phyloP scores from a whole-genome alignment of 2,888 invertebrate genomes.

The Nowickia ferox region DNA sequence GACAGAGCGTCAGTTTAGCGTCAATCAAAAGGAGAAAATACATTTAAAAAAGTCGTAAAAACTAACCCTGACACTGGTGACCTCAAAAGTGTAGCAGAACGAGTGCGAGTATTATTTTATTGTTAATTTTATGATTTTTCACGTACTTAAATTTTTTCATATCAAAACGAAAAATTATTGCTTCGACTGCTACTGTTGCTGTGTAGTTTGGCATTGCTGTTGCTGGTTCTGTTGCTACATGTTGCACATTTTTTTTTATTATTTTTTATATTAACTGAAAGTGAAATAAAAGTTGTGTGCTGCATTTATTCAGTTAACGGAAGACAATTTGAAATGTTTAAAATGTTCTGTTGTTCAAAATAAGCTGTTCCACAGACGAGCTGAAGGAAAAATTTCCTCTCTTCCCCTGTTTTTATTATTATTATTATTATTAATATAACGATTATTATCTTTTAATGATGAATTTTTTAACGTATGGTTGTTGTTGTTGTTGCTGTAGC shows the following conservation, averaged over 20 bases:
- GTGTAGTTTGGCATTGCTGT: conserved; percentile 2
- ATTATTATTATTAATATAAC: conserved; percentile 80
- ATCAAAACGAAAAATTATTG: conserved; percentile 34
- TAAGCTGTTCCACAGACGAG: conserved; percentile 24
- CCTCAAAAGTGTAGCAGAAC: conserved; percentile 60
- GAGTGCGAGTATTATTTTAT: conserved; percentile 56
- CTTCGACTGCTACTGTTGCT: conserved; percentile 47
- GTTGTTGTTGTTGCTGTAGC: background rate
- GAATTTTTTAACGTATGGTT: conserved; percentile 40
- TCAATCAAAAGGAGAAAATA: conserved; percentile 44
- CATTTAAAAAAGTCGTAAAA: conserved; percentile 64
- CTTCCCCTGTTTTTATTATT: conserved; percentile 25
- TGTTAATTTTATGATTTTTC: conserved; percentile 68
- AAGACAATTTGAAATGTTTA: conserved; percentile 35
- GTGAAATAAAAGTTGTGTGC: conserved; percentile 21
- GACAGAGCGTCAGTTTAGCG: conserved; percentile 13
- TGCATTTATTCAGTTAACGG: conserved; percentile 42
- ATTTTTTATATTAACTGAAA: conserved; percentile 16
- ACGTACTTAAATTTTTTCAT: conserved; percentile 56
- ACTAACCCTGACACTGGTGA: conserved; percentile 71
- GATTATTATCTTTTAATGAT: conserved; percentile 81
- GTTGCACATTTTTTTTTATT: conserved; percentile 53
- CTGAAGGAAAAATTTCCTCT: conserved; percentile 73
- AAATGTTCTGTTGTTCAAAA: conserved; percentile 13
- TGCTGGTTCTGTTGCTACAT: conserved; percentile 44